Evolutionary conservation across 2,888 invertebrate genomes (phyloP).

Genomic region (Mythimna vitellina): DNA sequence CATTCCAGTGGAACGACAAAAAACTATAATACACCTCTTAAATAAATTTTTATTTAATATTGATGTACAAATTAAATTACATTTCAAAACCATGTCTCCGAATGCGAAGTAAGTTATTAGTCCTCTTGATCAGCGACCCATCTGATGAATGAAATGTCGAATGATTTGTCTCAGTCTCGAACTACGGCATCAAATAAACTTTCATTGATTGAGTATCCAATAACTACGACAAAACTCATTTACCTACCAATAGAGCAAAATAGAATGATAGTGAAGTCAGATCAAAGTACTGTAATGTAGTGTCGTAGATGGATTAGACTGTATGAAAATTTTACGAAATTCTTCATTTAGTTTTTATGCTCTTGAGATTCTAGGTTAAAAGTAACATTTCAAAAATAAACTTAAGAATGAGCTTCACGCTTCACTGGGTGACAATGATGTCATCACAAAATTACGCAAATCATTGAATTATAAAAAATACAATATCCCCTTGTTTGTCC

Average conservation of each 20-base stretch:
- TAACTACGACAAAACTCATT: conserved; percentile 2
- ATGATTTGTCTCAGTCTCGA: conserved; percentile 25
- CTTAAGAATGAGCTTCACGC: conserved; percentile 70
- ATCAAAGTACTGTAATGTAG: neutral
- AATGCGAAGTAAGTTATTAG: conserved; percentile 41
- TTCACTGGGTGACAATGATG: conserved; percentile 73
- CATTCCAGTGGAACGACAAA: conserved; percentile 47
- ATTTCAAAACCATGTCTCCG: conserved; percentile 33
- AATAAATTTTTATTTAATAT: conserved; percentile 23
- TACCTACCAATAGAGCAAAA: conserved; percentile 6
- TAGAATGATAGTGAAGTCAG: neutral
- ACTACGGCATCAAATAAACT: conserved; percentile 4
- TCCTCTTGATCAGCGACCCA: conserved; percentile 14
- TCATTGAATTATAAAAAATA: conserved; percentile 64
- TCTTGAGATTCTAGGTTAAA: conserved; percentile 18
- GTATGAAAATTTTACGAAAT: neutral
- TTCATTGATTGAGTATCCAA: conserved; percentile 12
- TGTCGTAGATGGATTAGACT: neutral
- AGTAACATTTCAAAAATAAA: conserved; percentile 56
- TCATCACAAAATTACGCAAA: conserved; percentile 73
- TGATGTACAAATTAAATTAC: conserved; percentile 35
- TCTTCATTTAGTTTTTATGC: conserved; percentile 8
- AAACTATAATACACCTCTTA: conserved; percentile 34
- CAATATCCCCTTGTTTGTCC: conserved; percentile 68
- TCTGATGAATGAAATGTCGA: conserved; percentile 44